These are phyloP conservation scores for Zoanthus gigantus DNA, from an alignment of 92 coral and sea anemone genomes.

Conservation along the genomic window DNA sequence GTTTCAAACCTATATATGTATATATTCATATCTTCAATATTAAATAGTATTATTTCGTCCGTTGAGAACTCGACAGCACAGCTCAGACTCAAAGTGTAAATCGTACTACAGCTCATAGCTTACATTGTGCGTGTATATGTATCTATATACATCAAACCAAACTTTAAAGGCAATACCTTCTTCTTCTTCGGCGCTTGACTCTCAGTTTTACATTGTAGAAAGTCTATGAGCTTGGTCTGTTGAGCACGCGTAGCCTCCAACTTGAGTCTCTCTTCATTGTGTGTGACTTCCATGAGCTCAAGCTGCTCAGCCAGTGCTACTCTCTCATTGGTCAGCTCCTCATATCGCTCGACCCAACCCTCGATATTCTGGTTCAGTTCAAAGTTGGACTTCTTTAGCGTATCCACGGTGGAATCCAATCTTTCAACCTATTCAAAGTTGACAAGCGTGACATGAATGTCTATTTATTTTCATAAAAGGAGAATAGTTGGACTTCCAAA, in stretches of 20 bases:
- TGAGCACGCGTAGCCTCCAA: constrained; percentile 94
- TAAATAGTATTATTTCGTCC: too few relatives aligned
- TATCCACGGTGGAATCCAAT: constrained; percentile 62
- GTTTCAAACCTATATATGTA: too few relatives aligned
- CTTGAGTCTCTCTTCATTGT: constrained; percentile 96
- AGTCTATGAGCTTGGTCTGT: constrained; percentile 96
- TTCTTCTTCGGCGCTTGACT: constrained; percentile 85
- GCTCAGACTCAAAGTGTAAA: too few relatives aligned
- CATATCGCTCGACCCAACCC: constrained; percentile 75
- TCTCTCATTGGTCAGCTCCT: constrained; percentile 77
- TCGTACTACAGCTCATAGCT: too few relatives aligned
- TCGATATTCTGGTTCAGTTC: constrained; percentile 91
- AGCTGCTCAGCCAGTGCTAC: constrained; percentile 88
- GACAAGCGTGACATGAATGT: neutral
- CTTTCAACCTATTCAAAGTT: constrained; percentile 69
- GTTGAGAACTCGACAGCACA: too few relatives aligned
- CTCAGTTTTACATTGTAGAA: constrained; percentile 94
- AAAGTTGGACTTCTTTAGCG: constrained; percentile 84
- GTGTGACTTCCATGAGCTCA: constrained; percentile 92
- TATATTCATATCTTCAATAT: too few relatives aligned
- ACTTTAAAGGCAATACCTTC: constrained; percentile 46
- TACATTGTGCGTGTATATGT: too few relatives aligned
- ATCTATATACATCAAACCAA: too few relatives aligned
- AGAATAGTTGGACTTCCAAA: too few relatives aligned
- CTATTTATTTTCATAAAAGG: too few relatives aligned